Evolutionary conservation across 1,140 invertebrate genomes (phyloP), one percentile per base, ranked within the genome.

Genomic region (Diachasma alloeum): DNA sequence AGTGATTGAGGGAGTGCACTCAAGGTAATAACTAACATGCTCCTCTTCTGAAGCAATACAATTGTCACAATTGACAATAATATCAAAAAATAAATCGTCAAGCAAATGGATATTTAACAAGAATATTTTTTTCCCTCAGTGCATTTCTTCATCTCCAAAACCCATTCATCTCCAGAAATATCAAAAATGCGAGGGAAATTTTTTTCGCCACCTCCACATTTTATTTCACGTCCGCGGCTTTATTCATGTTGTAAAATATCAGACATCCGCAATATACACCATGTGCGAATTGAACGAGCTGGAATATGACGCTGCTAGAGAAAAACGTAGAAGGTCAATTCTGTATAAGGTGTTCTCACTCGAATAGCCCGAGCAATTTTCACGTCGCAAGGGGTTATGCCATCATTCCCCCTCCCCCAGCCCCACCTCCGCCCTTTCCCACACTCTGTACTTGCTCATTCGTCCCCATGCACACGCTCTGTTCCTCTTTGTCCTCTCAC

Each of bases 381-480:
- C 59, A 63, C 59, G 59, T 63, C 24, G 59, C 59, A 63, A 63
- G 59, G 59, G 59, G 59, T 63, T 63, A 63, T 63, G 59, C 59
- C 59, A 63, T 26, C 59, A 24, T 63, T 26, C 11, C 24, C 59
- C 59, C 59, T 15, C 4, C 59, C 19, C 24, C 22, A 0, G 4
- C 10, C 17, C 53, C 15, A 3, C 53, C 53, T 17, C 53, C n/a
- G 2, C 22, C 19, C 24, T 26, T 15, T 10, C 24, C 8, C 59
- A 6, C 59, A 26, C 59, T 26, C 59, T 13, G 24, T 26, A 63
- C 59, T 63, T 31, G 59, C 24, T 63, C 59, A 63, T 63, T 63
- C 59, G 59, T 63, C 59, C 59, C 59, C 59, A 63, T 26, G 59
- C 59, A 63, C 24, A 63, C 59, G 59, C 59, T 63, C 59, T n/a